phyloP scores from a whole-genome alignment of 2,888 invertebrate genomes.

The Crematogaster levior region DNA sequence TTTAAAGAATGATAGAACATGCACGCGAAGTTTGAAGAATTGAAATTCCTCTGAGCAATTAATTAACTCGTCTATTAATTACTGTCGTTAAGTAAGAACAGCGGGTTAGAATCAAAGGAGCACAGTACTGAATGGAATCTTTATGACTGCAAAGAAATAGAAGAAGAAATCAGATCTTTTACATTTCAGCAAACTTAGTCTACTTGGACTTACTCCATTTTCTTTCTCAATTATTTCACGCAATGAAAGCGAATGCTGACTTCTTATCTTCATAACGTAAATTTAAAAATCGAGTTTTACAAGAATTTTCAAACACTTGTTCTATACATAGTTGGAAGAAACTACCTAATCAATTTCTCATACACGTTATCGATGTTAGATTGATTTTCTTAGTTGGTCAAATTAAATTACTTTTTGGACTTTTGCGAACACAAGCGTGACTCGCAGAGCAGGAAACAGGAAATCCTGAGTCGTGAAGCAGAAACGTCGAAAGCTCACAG shows the following conservation, averaged over 20 bases:
- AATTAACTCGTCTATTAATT: conserved; percentile 68
- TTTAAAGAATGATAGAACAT: conserved; percentile 41
- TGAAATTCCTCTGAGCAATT: conserved; percentile 58
- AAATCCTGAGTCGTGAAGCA: conserved; percentile 82
- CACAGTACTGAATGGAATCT: conserved; percentile 66
- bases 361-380: neutral
- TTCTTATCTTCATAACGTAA: neutral
- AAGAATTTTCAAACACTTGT: neutral
- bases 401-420: neutral
- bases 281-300: neutral
- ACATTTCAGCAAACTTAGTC: neutral
- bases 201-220: neutral
- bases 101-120: conserved; percentile 62
- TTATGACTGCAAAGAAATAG: conserved; percentile 54
- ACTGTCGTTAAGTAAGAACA: conserved; percentile 58
- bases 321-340: neutral
- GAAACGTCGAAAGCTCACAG: conserved; percentile 77
- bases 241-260: neutral
- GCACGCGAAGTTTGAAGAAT: conserved; percentile 21
- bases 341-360: neutral
- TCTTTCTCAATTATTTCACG: neutral
- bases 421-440: neutral
- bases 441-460: conserved; percentile 81
- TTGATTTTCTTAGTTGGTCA: neutral
- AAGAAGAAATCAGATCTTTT: conserved; percentile 34